phyloP scores from a whole-genome alignment of 1,140 invertebrate species.

The Nephila pilipes region DNA sequence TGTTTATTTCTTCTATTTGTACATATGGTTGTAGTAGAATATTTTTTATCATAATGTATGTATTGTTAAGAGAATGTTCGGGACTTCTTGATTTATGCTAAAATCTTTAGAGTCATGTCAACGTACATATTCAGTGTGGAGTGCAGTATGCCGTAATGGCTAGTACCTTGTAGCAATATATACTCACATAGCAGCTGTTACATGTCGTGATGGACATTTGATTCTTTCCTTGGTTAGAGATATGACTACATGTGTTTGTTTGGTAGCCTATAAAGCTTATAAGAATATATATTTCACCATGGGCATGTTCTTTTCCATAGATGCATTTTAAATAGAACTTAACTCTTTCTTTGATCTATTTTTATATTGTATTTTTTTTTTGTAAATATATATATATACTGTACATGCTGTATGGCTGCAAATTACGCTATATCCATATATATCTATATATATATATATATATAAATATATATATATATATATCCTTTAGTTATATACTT shows the following conservation, averaged over 20 bases:
- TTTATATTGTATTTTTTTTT: slow-evolving; percentile 37
- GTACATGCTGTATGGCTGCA: slow-evolving; percentile 37
- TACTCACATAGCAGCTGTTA: too few relatives aligned
- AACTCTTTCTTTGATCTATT: slow-evolving; percentile 50
- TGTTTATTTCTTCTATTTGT: slow-evolving; percentile 74
- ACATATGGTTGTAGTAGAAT: slow-evolving; percentile 74
- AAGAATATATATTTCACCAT: not conserved
- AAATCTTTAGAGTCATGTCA: slow-evolving; percentile 28
- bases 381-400: not conserved
- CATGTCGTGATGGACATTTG: not conserved
- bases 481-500: slow-evolving; percentile 58
- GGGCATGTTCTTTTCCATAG: slow-evolving; percentile 13
- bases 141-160: not conserved
- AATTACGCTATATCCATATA: slow-evolving; percentile 32
- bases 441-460: not conserved
- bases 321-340: slow-evolving; percentile 46
- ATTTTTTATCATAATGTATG: slow-evolving; percentile 76
- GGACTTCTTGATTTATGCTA: slow-evolving; percentile 62
- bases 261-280: slow-evolving; percentile 5
- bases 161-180: too few relatives aligned
- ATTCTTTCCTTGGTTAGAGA: not conserved
- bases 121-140: slow-evolving; percentile 47
- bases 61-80: slow-evolving; percentile 73
- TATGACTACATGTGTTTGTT: slow-evolving; percentile 44
- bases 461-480: slow-evolving; percentile 42